Conservation (phyloP, 2,888 invertebrate genomes). For the Synanthedon andrenaeformis region DNA sequence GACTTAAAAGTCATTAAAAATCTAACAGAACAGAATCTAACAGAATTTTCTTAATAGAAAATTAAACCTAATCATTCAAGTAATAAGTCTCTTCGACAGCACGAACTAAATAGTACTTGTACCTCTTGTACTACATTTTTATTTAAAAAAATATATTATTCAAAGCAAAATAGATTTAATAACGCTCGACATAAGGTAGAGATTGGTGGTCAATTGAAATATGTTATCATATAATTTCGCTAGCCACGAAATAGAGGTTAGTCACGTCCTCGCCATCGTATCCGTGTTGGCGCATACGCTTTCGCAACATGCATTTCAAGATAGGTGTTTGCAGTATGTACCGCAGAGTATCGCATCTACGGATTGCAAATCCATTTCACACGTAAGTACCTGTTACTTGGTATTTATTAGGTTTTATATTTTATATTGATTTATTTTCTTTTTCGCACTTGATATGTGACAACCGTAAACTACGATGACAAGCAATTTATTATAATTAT, state of each 20-base stretch:
- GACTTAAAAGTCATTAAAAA: too few species aligned
- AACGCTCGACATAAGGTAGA: not conserved
- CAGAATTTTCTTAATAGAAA: too few species aligned
- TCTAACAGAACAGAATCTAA: too few species aligned
- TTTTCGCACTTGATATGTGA: not conserved
- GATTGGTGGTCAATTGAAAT: slow-evolving; percentile 6
- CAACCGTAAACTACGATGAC: too few species aligned
- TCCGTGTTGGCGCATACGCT: slow-evolving; percentile 33
- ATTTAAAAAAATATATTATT: too few species aligned
- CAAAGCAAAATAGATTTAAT: not conserved
- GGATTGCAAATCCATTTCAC: too few species aligned
- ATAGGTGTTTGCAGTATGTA: slow-evolving; percentile 1
- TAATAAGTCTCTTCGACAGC: too few species aligned
- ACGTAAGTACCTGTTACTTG: too few species aligned
- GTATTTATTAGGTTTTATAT: not conserved
- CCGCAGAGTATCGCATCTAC: not conserved
- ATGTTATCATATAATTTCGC: slow-evolving; percentile 22
- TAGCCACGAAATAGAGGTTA: slow-evolving; percentile 19
- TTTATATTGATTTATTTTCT: not conserved
- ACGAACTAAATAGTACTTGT: too few species aligned
- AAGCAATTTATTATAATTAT: too few species aligned
- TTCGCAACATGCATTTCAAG: not conserved
- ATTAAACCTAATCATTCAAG: too few species aligned
- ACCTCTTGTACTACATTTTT: too few species aligned
- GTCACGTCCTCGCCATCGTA: slow-evolving; percentile 33